Evolutionary conservation across 2,797 vertebrate genomes (phyloP).

Genomic region (Anas georgica): DNA sequence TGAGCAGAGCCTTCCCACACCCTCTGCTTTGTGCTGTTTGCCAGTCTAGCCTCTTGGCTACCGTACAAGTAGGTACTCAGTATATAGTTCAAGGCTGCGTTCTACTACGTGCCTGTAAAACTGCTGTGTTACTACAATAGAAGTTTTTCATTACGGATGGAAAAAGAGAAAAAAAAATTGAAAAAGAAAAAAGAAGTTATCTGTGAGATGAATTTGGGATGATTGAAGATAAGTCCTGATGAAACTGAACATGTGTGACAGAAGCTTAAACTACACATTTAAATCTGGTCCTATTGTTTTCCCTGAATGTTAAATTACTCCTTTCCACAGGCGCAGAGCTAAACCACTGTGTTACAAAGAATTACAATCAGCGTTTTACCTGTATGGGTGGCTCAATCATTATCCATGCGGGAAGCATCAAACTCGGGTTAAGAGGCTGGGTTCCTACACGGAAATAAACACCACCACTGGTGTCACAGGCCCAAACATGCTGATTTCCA

Average conservation of each 20-base stretch:
- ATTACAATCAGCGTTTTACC: slow-evolving; percentile 72
- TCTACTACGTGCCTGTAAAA: background rate
- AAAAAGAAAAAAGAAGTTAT: background rate
- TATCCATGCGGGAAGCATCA: slow-evolving; percentile 99
- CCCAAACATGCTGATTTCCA: slow-evolving; percentile 95
- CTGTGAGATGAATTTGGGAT: background rate
- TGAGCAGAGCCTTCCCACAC: background rate
- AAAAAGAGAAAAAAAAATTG: background rate
- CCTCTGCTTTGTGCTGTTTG: background rate
- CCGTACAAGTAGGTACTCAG: background rate
- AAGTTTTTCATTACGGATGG: background rate
- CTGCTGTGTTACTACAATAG: background rate
- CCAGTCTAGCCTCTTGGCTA: background rate
- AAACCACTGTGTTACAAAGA: background rate
- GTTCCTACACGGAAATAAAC: slow-evolving; percentile 97
- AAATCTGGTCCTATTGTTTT: background rate
- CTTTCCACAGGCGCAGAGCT: background rate
- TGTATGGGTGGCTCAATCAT: slow-evolving; percentile 92
- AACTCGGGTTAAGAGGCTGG: slow-evolving; percentile 93
- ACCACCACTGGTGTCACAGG: slow-evolving; percentile 88
- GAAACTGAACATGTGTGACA: background rate
- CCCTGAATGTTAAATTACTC: background rate
- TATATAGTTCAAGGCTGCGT: background rate
- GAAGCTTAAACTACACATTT: background rate
- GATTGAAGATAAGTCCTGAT: background rate